Evolutionary conservation across 1,140 invertebrate genomes (phyloP), one percentile per base, ranked within the genome.

Genomic region (Drosophila lowei): DNA sequence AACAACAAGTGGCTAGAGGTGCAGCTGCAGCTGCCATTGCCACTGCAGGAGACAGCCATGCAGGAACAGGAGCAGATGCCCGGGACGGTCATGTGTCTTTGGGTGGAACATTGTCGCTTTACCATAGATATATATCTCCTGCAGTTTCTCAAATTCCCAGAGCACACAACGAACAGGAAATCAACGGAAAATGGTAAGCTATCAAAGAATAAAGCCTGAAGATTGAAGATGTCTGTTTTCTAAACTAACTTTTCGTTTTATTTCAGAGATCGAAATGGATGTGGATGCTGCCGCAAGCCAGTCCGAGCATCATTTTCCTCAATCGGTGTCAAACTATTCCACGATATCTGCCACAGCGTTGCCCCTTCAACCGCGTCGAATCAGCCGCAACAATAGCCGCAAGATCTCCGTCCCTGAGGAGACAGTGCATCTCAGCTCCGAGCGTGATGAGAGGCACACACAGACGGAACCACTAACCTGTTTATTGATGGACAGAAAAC

Each of bases 401-500:
- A 89, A 86, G 30, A 55, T 86, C 21, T 86, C 62, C 2, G 50
- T 74, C 3, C 90, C 90, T 0, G 90, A 89, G 38, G 90, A 91
- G 62, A 91, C 90, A 3, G 70, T 91, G 18, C 90, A 91, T 34
- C 64, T 73, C 0, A 91, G 90, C 11, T 91, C 90, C 0, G 90
- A 91, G 30, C 79, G 84, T 1, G 90, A 91, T 44, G 88, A 90
- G 42, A 79, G 74, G 47, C 73, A 72, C 1, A 50, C 81, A 1
- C 65, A 81, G 13, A 5, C 48, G 1, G 78, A 84, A n/a, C 66
- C 53, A 16, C 8, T 56, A 0, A 72, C 11, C 4, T 3, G 48
- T n/a, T 11, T 18, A 1, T 23, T 30, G 16, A 6, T 21, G 0
- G 44, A 21, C 16, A 61, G 2, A 11, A 58, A 66, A 34, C 1